Conservation (phyloP, 2,113 vertebrate genomes). For the Hemiprocne comata region DNA sequence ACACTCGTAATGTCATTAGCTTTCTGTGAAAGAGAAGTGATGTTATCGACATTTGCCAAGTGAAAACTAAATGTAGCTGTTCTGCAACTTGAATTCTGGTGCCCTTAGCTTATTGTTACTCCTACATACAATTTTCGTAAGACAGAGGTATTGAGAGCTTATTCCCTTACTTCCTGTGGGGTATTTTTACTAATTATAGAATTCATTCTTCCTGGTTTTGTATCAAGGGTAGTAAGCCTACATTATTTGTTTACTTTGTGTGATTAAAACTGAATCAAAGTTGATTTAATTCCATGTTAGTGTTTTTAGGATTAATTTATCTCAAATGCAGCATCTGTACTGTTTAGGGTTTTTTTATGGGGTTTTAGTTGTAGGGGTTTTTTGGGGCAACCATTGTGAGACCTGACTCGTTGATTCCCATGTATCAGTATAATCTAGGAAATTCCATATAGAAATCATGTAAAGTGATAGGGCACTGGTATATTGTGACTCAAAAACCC, state of each 20-base stretch:
- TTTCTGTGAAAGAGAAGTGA: background rate
- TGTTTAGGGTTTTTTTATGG: background rate
- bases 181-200: background rate
- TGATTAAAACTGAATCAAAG: background rate
- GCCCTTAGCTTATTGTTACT: background rate
- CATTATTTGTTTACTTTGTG: background rate
- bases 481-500: background rate
- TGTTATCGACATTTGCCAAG: background rate
- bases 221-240: background rate
- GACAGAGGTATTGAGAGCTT: background rate
- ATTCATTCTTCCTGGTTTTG: background rate
- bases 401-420: background rate
- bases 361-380: background rate
- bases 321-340: background rate
- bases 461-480: background rate
- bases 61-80: background rate
- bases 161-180: background rate
- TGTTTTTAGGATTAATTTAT: background rate
- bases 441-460: background rate
- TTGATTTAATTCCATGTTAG: background rate
- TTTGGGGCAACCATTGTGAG: background rate
- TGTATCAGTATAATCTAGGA: background rate
- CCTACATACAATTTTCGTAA: background rate
- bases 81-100: fast-evolving
- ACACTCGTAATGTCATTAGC: background rate